A percentile compares a stretch with the other conserved stretches of the same genome.
Conservation (phyloP, 1,140 invertebrate species). For the Bombyx mandarina region DNA sequence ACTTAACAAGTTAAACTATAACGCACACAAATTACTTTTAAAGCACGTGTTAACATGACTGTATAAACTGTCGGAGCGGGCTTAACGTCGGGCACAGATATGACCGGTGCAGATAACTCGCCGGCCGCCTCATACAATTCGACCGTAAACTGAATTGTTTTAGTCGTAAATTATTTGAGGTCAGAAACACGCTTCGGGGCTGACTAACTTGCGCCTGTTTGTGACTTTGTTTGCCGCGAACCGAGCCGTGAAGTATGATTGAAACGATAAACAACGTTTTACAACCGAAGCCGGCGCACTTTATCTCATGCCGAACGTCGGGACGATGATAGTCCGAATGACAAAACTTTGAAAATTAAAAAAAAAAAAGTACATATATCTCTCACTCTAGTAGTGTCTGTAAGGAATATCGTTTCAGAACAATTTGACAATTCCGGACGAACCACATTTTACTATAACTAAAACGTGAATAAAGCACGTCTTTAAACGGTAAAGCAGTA, state of each 20-base stretch:
- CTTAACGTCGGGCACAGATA: slow-evolving; percentile 52
- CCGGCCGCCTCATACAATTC: slow-evolving; percentile 25
- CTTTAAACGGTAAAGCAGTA: too few species aligned
- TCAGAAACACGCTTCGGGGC: slow-evolving; percentile 37
- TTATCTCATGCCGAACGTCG: too few species aligned
- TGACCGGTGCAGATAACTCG: slow-evolving; percentile 39
- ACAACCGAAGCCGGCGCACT: too few species aligned
- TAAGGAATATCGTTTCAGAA: too few species aligned
- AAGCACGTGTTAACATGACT: slow-evolving; percentile 32
- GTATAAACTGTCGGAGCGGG: slow-evolving; percentile 23
- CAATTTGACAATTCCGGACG: too few species aligned
- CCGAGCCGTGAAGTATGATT: slow-evolving; percentile 29
- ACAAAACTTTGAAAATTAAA: too few species aligned
- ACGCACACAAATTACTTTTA: slow-evolving; percentile 30
- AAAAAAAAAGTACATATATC: too few species aligned
- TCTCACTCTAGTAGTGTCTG: too few species aligned
- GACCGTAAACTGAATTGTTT: slow-evolving; percentile 46
- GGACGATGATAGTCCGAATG: too few species aligned
- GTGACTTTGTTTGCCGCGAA: slow-evolving; percentile 14
- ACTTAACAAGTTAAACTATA: slow-evolving; percentile 23
- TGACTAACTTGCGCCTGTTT: too few species aligned
- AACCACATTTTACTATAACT: too few species aligned
- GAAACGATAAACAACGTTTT: slow-evolving; percentile 14
- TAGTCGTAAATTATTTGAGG: slow-evolving; percentile 55
- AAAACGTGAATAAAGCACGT: too few species aligned